Evolutionary conservation across 2,113 vertebrate species (phyloP), one percentile per base, ranked within the genome.

Genomic region (Solea solea): DNA sequence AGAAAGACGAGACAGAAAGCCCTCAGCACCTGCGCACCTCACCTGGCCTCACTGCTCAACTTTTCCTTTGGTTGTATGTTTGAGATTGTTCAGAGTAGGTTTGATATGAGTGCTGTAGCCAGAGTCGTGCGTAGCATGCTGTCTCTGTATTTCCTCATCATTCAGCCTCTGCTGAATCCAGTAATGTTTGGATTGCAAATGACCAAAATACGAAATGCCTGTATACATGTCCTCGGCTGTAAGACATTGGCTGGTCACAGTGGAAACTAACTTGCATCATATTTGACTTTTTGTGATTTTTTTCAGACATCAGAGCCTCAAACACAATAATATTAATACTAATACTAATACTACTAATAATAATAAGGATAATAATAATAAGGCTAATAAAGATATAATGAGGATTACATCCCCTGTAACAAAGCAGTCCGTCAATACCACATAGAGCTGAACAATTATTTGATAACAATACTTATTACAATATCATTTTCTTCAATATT

Each of bases 11-110:
- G 76, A 13, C 72, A 75, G 13, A 75, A 76, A 9, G 81, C 81
- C 0, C 1, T 83, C 25, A 75, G 63, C 21, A 83, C 81, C 72
- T 76, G 68, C 16, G 21, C 59, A 1, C 81, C 81, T 64, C 81
- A 83, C 63, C 57, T 83, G 16, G 76, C 8, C 0, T 80, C 81
- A 4, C 50, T 83, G 7, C 0, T 83, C 1, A 83, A 76, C 64
- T 83, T 76, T 15, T 69, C 55, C 1, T 55, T 56, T 2, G 46
- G 68, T 0, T 3, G 7, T 2, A 46, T 28, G 0, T 76, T 80
- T 5, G 68, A 76, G 7, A 40, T 45, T 0, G 0, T 53, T 3
- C 76, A 34, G 59, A 64, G 21, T 1, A 49, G 81, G 0, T 69
- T 62, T 9, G 12, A 78, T 6, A 59, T 60, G 66, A 74, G 3